These are phyloP conservation scores for Ochropleura plecta DNA, from an alignment of 2,888 invertebrate species.

Conservation along the genomic window DNA sequence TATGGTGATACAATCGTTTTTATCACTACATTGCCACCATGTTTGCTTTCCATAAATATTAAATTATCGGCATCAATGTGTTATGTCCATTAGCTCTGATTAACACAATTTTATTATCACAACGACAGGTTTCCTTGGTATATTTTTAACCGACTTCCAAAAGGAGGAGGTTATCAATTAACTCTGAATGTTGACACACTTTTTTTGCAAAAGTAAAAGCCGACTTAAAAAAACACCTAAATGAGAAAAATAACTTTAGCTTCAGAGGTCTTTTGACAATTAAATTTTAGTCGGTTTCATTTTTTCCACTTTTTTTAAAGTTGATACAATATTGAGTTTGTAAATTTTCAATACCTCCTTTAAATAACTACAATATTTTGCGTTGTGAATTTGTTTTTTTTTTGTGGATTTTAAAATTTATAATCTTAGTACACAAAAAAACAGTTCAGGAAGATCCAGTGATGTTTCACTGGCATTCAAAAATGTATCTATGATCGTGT, in stretches of 20 bases:
- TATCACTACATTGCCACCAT: slow-evolving; percentile 50
- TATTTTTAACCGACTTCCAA: not conserved
- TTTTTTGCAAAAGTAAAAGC: too few species aligned
- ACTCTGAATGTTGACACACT: too few species aligned
- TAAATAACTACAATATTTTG: not conserved
- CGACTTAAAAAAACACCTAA: too few species aligned
- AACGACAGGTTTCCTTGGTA: not conserved
- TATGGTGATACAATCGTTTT: slow-evolving; percentile 49
- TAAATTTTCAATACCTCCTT: not conserved
- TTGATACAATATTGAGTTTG: not conserved
- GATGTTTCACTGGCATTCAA: not conserved
- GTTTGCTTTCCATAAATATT: slow-evolving; percentile 59
- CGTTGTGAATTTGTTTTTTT: not conserved
- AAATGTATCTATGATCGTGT: not conserved
- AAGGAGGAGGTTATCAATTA: too few species aligned
- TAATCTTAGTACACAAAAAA: not conserved
- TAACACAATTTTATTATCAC: slow-evolving; percentile 21
- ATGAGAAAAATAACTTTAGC: too few species aligned
- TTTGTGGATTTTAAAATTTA: not conserved
- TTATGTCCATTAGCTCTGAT: slow-evolving; percentile 43
- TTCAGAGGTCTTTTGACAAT: too few species aligned
- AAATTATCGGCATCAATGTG: slow-evolving; percentile 43
- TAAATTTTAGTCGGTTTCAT: too few species aligned
- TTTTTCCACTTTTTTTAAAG: not conserved
- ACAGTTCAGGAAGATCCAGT: not conserved